Base-by-base conservation (phyloP, 1,140 invertebrate species). In the Leptonema lineaticorne region DNA sequence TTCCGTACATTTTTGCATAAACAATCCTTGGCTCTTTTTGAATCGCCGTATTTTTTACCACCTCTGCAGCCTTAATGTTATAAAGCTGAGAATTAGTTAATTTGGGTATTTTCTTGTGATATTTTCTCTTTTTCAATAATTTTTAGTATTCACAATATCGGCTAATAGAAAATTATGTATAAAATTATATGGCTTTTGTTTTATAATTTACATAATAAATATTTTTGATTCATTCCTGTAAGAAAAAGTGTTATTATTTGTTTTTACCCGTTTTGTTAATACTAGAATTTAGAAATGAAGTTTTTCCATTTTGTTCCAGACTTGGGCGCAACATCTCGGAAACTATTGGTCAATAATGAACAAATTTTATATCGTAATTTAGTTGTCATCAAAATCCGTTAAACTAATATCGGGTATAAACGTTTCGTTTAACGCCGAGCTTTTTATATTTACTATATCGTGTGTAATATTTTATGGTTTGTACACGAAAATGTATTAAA, bases 261-360 rank as follows among this genome's bases (percentile, higher is more conserved):
- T 16, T 53, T 27, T 53, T 22, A 3, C 20, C 46, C 46, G 14
- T n/a, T 22, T 6, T n/a, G 7, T 48, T 16, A 7, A n/a, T 48
- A 8, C 46, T 22, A 22, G 6, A 48, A 8, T 5, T 48, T 16
- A 22, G n/a, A 58, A 50, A 22, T 28, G 27, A 9, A 29, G 20
- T 50, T 63, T 67, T 64, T 50, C 46, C 60, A 46, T 71, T 68
- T 67, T 71, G 69, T 73, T 73, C 50, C 71, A 73, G 71, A 70
- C 65, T 60, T 33, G 53, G 58, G 63, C 22, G 37, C 46, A 45
- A 60, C 71, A 50, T 65, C 45, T 46, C n/a, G 60, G 68, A 63
- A 69, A n/a, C 60, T 56, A 28, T 33, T 59, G 18, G 58, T 58
- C 33, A 24, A 41, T 45, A 6, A 50, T 41, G 62, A 64, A 48